Conservation (phyloP, 2,797 vertebrate species). For the Pampus argenteus region DNA sequence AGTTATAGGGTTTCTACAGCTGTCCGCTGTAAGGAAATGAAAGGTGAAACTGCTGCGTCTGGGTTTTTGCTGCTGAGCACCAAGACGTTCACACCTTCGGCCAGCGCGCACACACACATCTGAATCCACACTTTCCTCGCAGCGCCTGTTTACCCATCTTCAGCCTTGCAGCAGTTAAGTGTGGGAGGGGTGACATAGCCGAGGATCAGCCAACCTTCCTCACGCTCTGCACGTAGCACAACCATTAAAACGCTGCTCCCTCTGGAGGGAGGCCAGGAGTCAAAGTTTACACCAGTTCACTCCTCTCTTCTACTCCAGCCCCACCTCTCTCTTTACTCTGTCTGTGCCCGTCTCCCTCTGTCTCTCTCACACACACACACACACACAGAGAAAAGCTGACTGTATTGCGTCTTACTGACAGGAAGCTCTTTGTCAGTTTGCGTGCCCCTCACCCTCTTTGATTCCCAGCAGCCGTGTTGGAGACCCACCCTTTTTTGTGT, state of each 20-base stretch:
- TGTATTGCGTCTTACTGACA: slow-evolving; percentile 50
- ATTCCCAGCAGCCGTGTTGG: slow-evolving; percentile 21
- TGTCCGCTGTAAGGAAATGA: slow-evolving; percentile 36
- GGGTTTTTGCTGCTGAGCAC: background rate
- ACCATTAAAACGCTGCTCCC: slow-evolving; percentile 86
- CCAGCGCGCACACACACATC: slow-evolving; percentile 24
- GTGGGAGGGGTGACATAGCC: slow-evolving; percentile 66
- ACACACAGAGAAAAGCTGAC: slow-evolving; percentile 20
- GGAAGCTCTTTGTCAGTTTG: slow-evolving; percentile 70
- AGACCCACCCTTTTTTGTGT: slow-evolving; percentile 11
- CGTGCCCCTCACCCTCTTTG: slow-evolving; percentile 34
- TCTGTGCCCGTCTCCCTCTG: slow-evolving; percentile 41
- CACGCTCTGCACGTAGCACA: slow-evolving; percentile 87
- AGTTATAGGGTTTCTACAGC: slow-evolving; percentile 14
- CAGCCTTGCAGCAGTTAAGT: slow-evolving; percentile 63
- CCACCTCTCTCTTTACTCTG: slow-evolving; percentile 52
- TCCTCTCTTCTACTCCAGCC: slow-evolving; percentile 59
- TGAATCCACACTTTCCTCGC: slow-evolving; percentile 43
- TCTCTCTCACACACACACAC: slow-evolving; percentile 17
- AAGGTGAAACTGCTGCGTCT: slow-evolving; percentile 37
- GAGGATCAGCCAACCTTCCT: slow-evolving; percentile 78
- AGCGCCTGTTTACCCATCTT: slow-evolving; percentile 74
- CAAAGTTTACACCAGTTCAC: slow-evolving; percentile 83
- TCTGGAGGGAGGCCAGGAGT: slow-evolving; percentile 82
- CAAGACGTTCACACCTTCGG: slow-evolving; percentile 34